Conservation (phyloP, 2,113 vertebrate species). For the Cyanoderma ruficeps region DNA sequence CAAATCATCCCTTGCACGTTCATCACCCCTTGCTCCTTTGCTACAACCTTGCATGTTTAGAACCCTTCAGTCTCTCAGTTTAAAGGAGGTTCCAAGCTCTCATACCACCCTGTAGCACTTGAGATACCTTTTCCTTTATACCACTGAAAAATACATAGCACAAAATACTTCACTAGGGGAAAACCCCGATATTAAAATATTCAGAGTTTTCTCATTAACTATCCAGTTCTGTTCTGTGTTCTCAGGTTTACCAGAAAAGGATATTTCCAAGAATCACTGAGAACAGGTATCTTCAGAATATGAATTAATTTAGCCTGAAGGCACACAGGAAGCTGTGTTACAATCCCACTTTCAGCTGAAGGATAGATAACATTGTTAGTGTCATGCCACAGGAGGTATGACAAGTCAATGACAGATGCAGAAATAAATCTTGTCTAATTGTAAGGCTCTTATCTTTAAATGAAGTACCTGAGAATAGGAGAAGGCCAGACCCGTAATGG, state of each 20-base stretch:
- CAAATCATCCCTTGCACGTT: background rate
- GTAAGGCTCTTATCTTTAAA: background rate
- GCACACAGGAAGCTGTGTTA: background rate
- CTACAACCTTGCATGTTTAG: background rate
- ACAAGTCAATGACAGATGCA: background rate
- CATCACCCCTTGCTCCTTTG: background rate
- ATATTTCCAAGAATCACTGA: background rate
- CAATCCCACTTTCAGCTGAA: background rate
- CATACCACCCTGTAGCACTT: background rate
- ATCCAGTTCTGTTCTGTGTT: background rate
- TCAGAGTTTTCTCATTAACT: background rate
- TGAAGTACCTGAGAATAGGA: constrained; percentile 93
- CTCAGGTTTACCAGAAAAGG: background rate
- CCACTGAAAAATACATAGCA: background rate
- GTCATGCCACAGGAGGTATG: background rate
- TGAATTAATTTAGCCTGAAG: background rate
- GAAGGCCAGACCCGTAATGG: constrained; percentile 95
- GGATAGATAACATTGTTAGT: background rate
- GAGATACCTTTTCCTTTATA: background rate
- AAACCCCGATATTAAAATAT: background rate
- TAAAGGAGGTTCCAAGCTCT: background rate
- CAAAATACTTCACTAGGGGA: background rate
- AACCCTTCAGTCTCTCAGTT: background rate
- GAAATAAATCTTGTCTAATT: background rate
- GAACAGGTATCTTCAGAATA: background rate